Conservation (phyloP, 2,888 invertebrate genomes). For the Hylaea fasciaria region DNA sequence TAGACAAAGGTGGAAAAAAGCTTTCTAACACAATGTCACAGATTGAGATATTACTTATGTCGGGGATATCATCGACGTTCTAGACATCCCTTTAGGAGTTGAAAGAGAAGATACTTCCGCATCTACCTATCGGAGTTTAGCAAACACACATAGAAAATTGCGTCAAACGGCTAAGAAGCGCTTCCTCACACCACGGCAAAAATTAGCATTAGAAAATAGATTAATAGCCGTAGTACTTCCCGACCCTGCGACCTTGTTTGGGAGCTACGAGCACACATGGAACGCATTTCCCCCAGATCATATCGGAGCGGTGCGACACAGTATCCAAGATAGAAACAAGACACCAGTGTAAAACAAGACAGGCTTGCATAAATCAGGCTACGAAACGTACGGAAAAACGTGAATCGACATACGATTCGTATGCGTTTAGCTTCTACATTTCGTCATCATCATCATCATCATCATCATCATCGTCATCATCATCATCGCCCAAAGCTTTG, state of each 20-base stretch:
- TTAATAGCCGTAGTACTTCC: constrained; percentile 41
- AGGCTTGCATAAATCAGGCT: not conserved
- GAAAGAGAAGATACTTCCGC: too few species aligned
- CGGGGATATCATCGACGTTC: too few species aligned
- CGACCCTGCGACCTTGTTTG: constrained; percentile 64
- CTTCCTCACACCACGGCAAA: constrained; percentile 23
- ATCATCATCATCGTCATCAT: too few species aligned
- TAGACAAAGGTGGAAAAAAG: too few species aligned
- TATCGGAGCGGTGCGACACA: constrained; percentile 31
- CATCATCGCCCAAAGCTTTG: too few species aligned
- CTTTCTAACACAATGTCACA: too few species aligned
- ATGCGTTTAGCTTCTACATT: too few species aligned
- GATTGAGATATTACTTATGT: too few species aligned
- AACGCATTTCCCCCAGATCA: constrained; percentile 63
- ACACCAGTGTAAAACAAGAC: not conserved
- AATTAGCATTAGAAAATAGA: constrained; percentile 45
- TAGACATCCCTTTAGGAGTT: too few species aligned
- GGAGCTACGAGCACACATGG: constrained; percentile 56
- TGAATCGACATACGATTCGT: too few species aligned
- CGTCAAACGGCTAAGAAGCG: constrained; percentile 19
- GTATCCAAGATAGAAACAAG: constrained; percentile 1
- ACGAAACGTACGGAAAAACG: too few species aligned
- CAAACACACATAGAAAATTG: constrained; percentile 11
- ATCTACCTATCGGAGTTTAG: not conserved
- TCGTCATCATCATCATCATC: too few species aligned